phyloP scores from a whole-genome alignment of 1,140 invertebrate genomes.

The Drosophila ironensis region DNA sequence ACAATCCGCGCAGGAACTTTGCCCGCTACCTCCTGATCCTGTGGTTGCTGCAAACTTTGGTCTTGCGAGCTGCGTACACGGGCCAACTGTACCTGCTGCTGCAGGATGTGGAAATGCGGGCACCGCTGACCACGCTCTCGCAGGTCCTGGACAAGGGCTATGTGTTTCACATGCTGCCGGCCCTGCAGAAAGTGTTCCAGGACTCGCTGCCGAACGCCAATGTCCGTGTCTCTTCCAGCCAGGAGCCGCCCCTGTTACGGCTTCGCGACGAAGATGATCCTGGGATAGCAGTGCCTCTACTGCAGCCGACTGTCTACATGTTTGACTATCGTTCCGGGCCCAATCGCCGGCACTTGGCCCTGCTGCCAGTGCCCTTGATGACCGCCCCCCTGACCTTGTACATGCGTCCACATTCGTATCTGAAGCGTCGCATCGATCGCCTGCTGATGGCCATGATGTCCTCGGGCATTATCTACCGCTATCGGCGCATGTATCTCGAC shows the following conservation, averaged over 20 bases:
- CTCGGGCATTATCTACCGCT: slow-evolving; percentile 53
- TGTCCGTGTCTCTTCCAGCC: background rate
- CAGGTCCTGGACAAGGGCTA: slow-evolving; percentile 49
- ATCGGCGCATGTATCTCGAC: slow-evolving; percentile 50
- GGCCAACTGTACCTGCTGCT: slow-evolving; percentile 65
- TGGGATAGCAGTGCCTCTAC: slow-evolving; percentile 43
- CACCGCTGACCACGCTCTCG: slow-evolving; percentile 28
- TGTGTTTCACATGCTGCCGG: slow-evolving; percentile 46
- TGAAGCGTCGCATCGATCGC: slow-evolving; percentile 42
- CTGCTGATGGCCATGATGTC: slow-evolving; percentile 64
- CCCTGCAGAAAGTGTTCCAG: slow-evolving; percentile 32
- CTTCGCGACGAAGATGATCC: slow-evolving; percentile 40
- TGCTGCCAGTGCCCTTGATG: slow-evolving; percentile 43
- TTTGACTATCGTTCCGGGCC: slow-evolving; percentile 36
- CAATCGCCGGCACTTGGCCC: slow-evolving; percentile 5
- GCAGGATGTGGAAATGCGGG: slow-evolving; percentile 54
- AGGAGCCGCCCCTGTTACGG: background rate
- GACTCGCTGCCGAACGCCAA: slow-evolving; percentile 13
- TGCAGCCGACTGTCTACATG: slow-evolving; percentile 31
- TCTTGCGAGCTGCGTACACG: slow-evolving; percentile 65
- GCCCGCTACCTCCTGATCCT: slow-evolving; percentile 52
- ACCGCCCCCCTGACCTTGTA: slow-evolving; percentile 66
- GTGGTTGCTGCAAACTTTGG: slow-evolving; percentile 63
- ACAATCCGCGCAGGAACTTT: slow-evolving; percentile 56
- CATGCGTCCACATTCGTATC: slow-evolving; percentile 69